Percentiles rank a stretch among this genome's conserved stretches.
Evolutionary conservation across 2,888 invertebrate genomes (phyloP).

Genomic region (Netelia fuscicornis): DNA sequence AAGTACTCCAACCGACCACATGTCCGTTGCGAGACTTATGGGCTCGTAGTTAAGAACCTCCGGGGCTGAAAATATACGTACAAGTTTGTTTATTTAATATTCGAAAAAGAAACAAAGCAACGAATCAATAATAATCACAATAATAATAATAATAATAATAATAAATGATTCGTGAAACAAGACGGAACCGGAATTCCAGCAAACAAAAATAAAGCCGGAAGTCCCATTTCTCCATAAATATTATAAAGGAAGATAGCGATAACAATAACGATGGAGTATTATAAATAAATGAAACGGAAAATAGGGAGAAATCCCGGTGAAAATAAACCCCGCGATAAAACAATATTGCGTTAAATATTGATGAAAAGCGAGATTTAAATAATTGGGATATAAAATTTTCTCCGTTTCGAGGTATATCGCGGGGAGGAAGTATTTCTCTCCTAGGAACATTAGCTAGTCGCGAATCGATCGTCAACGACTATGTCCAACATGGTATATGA

Average conservation of each 20-base stretch:
- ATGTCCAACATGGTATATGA: background rate
- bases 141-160: background rate
- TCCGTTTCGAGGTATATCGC: background rate
- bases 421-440: background rate
- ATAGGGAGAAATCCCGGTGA: background rate
- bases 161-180: background rate
- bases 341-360: background rate
- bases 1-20: conserved; percentile 98
- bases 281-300: background rate
- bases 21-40: conserved; percentile 96
- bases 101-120: background rate
- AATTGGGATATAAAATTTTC: background rate
- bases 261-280: background rate
- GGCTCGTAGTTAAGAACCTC: conserved; percentile 98
- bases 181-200: background rate
- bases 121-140: background rate
- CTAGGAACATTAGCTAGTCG: background rate
- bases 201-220: background rate
- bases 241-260: background rate
- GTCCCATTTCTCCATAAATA: background rate
- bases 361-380: background rate
- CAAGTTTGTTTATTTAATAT: background rate
- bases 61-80: conserved; percentile 88
- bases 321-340: background rate
- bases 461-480: conserved; percentile 27